A percentile compares a stretch with the other conserved stretches of the same genome.
These are phyloP conservation scores for Neodiprion pinetum DNA, from an alignment of 1,140 invertebrate species.

Conservation along the genomic window DNA sequence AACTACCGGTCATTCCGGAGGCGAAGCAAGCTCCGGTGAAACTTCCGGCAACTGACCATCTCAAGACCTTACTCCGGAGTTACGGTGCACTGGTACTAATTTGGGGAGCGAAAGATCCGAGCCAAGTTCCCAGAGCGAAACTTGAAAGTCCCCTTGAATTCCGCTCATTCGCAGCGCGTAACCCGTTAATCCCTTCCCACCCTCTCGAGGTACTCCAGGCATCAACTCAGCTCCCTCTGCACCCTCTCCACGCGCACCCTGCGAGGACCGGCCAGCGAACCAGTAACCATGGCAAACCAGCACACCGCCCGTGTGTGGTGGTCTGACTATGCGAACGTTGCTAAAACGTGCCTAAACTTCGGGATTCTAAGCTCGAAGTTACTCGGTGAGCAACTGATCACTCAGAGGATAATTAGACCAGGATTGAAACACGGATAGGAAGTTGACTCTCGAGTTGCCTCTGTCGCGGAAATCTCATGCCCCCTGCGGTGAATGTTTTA, in stretches of 20 bases:
- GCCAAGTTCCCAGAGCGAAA: not conserved
- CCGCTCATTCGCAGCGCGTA: constrained; percentile 27
- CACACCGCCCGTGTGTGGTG: not conserved
- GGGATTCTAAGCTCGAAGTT: not conserved
- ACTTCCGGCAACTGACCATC: not conserved
- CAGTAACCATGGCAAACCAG: constrained; percentile 14
- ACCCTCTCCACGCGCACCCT: not conserved
- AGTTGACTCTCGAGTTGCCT: not conserved
- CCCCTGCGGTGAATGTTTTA: no score
- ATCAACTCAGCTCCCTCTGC: constrained; percentile 10
- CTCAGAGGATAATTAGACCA: constrained; percentile 3
- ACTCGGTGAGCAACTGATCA: not conserved
- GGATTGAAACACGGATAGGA: not conserved
- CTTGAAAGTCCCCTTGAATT: constrained; percentile 18
- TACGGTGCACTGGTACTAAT: not conserved
- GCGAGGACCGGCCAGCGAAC: constrained; percentile 17
- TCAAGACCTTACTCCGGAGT: not conserved
- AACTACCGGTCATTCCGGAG: not conserved
- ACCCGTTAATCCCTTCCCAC: constrained; percentile 22
- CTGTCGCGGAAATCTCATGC: not conserved
- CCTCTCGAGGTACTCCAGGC: constrained; percentile 12
- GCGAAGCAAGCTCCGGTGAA: no score
- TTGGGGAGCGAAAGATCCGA: not conserved
- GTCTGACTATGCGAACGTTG: not conserved
- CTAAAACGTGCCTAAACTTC: not conserved